These are phyloP conservation scores for Oligia latruncula DNA, from an alignment of 2,888 invertebrate species.

Conservation along the genomic window DNA sequence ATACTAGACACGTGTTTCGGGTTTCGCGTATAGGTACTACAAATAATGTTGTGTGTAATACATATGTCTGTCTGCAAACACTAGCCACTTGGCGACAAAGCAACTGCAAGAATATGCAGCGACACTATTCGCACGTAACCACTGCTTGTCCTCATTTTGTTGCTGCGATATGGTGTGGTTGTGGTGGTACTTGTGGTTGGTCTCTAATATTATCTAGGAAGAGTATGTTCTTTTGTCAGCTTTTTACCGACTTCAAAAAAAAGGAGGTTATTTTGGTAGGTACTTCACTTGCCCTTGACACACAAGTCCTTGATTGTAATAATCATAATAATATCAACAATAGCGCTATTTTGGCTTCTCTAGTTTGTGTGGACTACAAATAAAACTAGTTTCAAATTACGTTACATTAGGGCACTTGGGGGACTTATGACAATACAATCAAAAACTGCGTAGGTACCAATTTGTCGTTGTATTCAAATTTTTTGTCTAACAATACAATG, in stretches of 20 bases:
- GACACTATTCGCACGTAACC: too few relatives aligned
- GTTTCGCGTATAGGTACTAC: too few relatives aligned
- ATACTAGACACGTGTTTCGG: too few relatives aligned
- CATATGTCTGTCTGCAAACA: neutral
- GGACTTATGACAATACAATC: neutral
- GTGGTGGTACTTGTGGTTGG: neutral
- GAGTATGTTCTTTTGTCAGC: neutral
- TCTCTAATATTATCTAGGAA: neutral
- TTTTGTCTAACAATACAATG: neutral
- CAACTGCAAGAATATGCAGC: neutral
- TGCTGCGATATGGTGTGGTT: neutral
- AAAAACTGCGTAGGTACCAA: neutral
- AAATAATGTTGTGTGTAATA: too few relatives aligned
- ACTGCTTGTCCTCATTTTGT: neutral
- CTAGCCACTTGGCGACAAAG: neutral
- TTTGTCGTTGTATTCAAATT: neutral
- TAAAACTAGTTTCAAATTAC: conserved; percentile 10
- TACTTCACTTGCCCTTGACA: neutral
- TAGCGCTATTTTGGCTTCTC: neutral
- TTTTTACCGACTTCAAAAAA: too few relatives aligned
- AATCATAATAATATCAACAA: neutral
- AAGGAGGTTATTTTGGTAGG: too few relatives aligned
- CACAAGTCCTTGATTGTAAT: neutral
- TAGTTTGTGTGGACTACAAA: neutral
- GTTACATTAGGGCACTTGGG: neutral